Percentiles rank a stretch among this genome's conserved stretches.
Conservation (phyloP, 23 tunicate genomes). For the Pegea sp. region DNA sequence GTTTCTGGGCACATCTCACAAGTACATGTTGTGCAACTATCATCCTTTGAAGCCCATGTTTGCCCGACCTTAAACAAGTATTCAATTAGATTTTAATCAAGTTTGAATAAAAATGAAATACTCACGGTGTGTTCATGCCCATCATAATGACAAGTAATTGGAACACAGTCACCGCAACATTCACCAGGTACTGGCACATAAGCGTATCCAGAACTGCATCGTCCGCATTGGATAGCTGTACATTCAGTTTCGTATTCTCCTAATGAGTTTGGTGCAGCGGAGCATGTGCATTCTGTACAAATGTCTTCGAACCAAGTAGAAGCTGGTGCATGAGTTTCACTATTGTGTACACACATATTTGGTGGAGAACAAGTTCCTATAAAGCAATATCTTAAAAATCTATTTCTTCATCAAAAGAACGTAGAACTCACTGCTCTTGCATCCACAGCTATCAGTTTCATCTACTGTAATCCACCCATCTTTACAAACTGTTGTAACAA, state of each 20-base stretch:
- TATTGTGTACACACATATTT: constrained; percentile 49
- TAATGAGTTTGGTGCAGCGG: constrained; percentile 18
- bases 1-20: constrained; percentile 65
- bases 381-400: neutral
- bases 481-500: constrained; percentile 41
- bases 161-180: constrained; percentile 98
- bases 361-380: constrained; percentile 80
- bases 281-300: constrained; percentile 75
- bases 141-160: constrained; percentile 71
- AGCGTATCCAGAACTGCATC: constrained; percentile 81
- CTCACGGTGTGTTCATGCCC: constrained; percentile 52
- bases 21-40: constrained; percentile 60
- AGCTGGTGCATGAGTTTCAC: constrained; percentile 46
- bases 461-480: constrained; percentile 58
- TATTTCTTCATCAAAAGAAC: neutral
- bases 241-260: constrained; percentile 78
- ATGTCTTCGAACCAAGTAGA: constrained; percentile 77
- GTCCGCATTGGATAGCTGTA: constrained; percentile 66
- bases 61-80: constrained; percentile 56
- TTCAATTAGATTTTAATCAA: too few relatives aligned
- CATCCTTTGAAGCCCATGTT: constrained; percentile 56
- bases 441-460: constrained; percentile 55
- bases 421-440: constrained; percentile 32
- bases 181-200: constrained; percentile 88
- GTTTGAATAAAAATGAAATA: too few relatives aligned